Percentiles rank a stretch among this genome's conserved stretches.
phyloP scores from a whole-genome alignment of 1,140 invertebrate genomes.

The Lanistes nyassanus region DNA sequence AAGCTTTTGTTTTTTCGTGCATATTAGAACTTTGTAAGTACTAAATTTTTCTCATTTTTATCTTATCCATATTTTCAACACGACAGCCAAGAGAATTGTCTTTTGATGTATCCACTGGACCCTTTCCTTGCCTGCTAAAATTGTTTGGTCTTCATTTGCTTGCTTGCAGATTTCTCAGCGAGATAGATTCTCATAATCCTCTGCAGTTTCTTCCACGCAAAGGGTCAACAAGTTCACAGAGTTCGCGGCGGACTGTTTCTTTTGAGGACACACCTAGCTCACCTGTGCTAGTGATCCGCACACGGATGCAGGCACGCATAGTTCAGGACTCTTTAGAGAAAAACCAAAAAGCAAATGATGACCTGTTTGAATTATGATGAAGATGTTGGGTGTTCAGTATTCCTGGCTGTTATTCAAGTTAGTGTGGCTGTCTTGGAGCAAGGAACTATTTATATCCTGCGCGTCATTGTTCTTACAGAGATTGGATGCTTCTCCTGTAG shows the following conservation, averaged over 20 bases:
- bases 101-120: no score
- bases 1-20: no score
- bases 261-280: conserved; percentile 18
- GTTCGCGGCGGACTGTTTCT: conserved; percentile 17
- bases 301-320: conserved; percentile 10
- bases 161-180: conserved; percentile 14
- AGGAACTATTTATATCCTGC: no score
- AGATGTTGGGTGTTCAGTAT: conserved; percentile 10
- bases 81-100: no score
- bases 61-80: no score
- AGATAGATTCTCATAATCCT: conserved; percentile 21
- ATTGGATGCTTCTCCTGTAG: no score
- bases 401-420: no score
- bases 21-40: no score
- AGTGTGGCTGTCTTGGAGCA: no score
- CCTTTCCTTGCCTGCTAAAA: background rate
- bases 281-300: conserved; percentile 18
- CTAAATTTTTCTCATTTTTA: no score
- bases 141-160: background rate
- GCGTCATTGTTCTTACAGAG: no score
- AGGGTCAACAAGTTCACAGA: conserved; percentile 16
- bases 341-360: conserved; percentile 19
- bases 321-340: conserved; percentile 25
- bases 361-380: conserved; percentile 25
- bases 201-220: conserved; percentile 20